Conservation (phyloP, 30 jellyfish, hydroid and myxozoan species). For the Hydractinia echinata region DNA sequence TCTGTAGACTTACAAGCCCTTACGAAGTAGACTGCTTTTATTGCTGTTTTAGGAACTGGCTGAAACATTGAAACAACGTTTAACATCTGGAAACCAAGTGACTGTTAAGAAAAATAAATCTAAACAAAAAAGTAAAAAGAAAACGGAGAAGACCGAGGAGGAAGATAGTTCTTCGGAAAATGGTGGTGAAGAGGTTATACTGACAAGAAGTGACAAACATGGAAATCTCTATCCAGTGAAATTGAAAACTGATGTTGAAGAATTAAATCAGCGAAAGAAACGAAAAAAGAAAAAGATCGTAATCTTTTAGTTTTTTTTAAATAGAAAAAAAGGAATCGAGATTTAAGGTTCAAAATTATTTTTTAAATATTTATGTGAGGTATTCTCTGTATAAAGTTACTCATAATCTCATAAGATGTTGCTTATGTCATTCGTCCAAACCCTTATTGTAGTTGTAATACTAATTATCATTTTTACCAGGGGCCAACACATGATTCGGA, state of each 20-base stretch:
- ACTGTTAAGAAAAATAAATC: neutral
- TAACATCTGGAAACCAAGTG: slow-evolving; percentile 41
- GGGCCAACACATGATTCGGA: slow-evolving; percentile 84
- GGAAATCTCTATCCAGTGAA: slow-evolving; percentile 76
- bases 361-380: neutral
- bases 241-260: slow-evolving; percentile 47
- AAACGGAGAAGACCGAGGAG: neutral
- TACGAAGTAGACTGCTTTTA: neutral
- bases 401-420: too few relatives aligned
- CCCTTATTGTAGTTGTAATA: too few relatives aligned
- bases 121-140: slow-evolving; percentile 2
- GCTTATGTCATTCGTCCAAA: too few relatives aligned
- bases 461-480: slow-evolving; percentile 7
- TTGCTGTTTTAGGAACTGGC: slow-evolving; percentile 51
- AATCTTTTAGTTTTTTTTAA: neutral
- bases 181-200: slow-evolving; percentile 60
- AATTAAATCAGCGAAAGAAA: slow-evolving; percentile 45
- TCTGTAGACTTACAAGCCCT: neutral
- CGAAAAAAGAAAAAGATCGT: slow-evolving; percentile 26
- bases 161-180: neutral
- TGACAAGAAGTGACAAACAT: slow-evolving; percentile 69
- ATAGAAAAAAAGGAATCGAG: neutral
- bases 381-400: neutral
- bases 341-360: neutral
- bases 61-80: slow-evolving; percentile 46